Evolutionary conservation across 2,888 invertebrate genomes (phyloP).

Genomic region (Globia sparganii): DNA sequence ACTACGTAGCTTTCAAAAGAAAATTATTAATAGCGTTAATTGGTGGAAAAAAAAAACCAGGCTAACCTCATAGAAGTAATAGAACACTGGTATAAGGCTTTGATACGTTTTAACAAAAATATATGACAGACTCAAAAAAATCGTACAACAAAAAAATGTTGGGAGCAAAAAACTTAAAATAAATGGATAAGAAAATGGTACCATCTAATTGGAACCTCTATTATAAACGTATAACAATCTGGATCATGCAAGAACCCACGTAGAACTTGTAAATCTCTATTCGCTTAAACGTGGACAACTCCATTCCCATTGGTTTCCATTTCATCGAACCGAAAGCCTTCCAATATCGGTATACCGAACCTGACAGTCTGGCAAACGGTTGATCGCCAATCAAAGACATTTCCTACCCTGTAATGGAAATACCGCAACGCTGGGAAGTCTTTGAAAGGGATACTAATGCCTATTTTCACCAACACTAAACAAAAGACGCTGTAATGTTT

Average conservation of each 20-base stretch:
- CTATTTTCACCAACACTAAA: too few relatives aligned
- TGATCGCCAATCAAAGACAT: constrained; percentile 47
- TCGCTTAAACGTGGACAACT: not conserved
- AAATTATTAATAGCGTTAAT: not conserved
- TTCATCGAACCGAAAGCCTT: constrained; percentile 1
- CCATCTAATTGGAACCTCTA: not conserved
- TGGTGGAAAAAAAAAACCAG: not conserved
- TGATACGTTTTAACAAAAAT: not conserved
- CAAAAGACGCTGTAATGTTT: too few relatives aligned
- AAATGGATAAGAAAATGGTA: too few relatives aligned
- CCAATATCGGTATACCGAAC: constrained; percentile 25
- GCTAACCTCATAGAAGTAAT: not conserved
- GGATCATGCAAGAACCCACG: not conserved
- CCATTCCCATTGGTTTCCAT: constrained; percentile 19
- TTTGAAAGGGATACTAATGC: constrained; percentile 41
- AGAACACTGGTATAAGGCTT: not conserved
- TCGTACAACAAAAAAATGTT: not conserved
- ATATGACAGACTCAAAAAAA: not conserved
- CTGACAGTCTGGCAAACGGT: constrained; percentile 18
- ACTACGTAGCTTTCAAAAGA: not conserved
- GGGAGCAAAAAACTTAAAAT: not conserved
- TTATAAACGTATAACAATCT: not conserved
- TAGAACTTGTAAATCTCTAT: not conserved
- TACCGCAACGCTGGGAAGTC: constrained; percentile 19
- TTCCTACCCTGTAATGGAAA: constrained; percentile 35